Evolutionary conservation across 1,140 invertebrate genomes (phyloP).

Genomic region (Periplaneta americana): DNA sequence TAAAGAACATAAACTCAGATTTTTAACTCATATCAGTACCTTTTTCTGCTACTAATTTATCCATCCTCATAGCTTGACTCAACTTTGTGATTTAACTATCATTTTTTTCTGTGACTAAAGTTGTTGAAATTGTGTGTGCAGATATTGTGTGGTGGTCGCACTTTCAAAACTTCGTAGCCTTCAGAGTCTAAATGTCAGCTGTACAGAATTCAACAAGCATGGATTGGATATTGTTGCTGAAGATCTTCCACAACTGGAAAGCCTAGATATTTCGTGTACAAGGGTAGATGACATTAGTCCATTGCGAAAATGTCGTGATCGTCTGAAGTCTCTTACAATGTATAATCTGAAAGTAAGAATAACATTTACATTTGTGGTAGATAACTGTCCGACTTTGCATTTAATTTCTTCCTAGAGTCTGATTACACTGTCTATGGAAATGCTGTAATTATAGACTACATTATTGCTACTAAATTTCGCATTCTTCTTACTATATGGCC

Average conservation of each 20-base stretch:
- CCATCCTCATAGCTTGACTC: too few relatives aligned
- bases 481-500: too few relatives aligned
- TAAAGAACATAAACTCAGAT: too few relatives aligned
- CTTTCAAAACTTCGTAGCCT: conserved; percentile 53
- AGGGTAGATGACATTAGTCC: conserved; percentile 61
- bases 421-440: too few relatives aligned
- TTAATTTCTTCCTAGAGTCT: too few relatives aligned
- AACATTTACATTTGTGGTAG: conserved; percentile 28
- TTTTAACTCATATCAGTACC: too few relatives aligned
- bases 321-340: conserved; percentile 55
- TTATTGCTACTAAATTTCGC: too few relatives aligned
- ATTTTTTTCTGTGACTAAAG: background rate
- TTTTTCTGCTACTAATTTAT: too few relatives aligned
- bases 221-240: conserved; percentile 62
- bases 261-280: conserved; percentile 65
- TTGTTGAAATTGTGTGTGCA: conserved; percentile 23
- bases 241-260: conserved; percentile 60
- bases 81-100: too few relatives aligned
- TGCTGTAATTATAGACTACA: too few relatives aligned
- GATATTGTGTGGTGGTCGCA: conserved; percentile 45
- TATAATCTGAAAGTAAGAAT: conserved; percentile 54
- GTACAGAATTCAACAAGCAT: conserved; percentile 65
- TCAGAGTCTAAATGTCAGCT: conserved; percentile 61
- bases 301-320: conserved; percentile 52
- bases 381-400: background rate